Base-by-base conservation (phyloP, 2,888 invertebrate species). In the Strigamia maritima region DNA sequence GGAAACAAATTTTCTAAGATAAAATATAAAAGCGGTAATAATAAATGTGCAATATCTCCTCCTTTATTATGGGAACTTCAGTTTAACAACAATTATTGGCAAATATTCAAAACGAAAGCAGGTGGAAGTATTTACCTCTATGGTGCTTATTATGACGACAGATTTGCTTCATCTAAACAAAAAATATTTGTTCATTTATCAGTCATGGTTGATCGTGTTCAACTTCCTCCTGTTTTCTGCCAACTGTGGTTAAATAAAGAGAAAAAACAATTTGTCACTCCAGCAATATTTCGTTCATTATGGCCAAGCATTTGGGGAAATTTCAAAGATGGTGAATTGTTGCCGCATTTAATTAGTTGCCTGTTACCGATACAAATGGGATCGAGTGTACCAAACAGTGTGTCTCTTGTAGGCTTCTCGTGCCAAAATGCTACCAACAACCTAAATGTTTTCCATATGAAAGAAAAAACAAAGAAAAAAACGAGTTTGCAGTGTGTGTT, bases 401-500 rank as follows among this genome's bases (percentile, higher is more conserved):
- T 96, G 24, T 94, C 94, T 0, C 87, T 96, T 82, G 95, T 95
- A 78, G 93, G 94, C 86, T 91, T 90, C 83, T 90, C 91, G 40
- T 96, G 95, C 87, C 93, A 95, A 85, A 92, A 91, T 81, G 92
- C 94, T 26, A 92, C 92, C 60, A 96, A 94, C 84, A 94, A 94
- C 86, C 86, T 96, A 81, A 88, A 79, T 92, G 80, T 78, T 19
- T 78, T 78, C 12, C 28, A 28, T 35, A 12, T 35, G 7, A 65
- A 38, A 24, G 6, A 31, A 1, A 24, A 12, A 1, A 1, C 12
- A 31, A 24, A 35, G 24, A 31, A 22, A 12, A n/a, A n/a, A n/a
- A n/a, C n/a, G n/a, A n/a, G 8, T 95, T 96, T 85, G 95, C 95
- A 1, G 95, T 96, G 2, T 96, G 96, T 86, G 95, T 96, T 26